Percentiles rank a stretch among this genome's conserved stretches.
Evolutionary conservation across 1,140 invertebrate genomes (phyloP).

Genomic region (Papilio aristodemus): DNA sequence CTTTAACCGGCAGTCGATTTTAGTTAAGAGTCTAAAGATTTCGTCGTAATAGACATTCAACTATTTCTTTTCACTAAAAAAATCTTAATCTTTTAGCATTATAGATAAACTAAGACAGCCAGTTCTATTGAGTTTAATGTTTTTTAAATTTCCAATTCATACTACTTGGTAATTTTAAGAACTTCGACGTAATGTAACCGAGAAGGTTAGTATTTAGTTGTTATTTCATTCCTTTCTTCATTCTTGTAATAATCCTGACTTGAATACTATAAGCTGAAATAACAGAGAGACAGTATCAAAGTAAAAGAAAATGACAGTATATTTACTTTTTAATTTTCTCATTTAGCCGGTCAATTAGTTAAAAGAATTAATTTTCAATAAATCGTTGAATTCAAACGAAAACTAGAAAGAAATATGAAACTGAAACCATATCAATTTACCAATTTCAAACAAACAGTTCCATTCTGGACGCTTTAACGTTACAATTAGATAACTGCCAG

Average conservation of each 20-base stretch:
- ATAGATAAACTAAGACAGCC: background rate
- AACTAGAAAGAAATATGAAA: background rate
- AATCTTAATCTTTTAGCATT: background rate
- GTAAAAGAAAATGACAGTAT: too few species aligned
- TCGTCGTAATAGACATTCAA: background rate
- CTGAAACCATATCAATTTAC: background rate
- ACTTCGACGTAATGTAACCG: too few species aligned
- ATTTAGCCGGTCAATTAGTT: too few species aligned
- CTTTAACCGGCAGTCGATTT: slow-evolving; percentile 5
- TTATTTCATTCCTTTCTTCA: too few species aligned
- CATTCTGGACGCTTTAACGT: slow-evolving; percentile 1
- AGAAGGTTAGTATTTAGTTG: too few species aligned
- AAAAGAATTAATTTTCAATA: background rate
- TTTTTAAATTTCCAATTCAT: too few species aligned
- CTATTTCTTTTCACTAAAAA: background rate
- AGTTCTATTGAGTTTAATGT: background rate
- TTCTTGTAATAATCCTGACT: too few species aligned
- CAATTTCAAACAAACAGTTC: background rate
- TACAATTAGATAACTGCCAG: slow-evolving; percentile 18
- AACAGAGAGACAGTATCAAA: too few species aligned
- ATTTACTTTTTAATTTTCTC: too few species aligned
- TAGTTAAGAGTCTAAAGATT: background rate
- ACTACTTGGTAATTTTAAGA: too few species aligned
- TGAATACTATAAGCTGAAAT: too few species aligned
- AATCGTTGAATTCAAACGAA: too few species aligned